phyloP scores from a whole-genome alignment of 2,888 invertebrate genomes.

The Mycalesis mineus region DNA sequence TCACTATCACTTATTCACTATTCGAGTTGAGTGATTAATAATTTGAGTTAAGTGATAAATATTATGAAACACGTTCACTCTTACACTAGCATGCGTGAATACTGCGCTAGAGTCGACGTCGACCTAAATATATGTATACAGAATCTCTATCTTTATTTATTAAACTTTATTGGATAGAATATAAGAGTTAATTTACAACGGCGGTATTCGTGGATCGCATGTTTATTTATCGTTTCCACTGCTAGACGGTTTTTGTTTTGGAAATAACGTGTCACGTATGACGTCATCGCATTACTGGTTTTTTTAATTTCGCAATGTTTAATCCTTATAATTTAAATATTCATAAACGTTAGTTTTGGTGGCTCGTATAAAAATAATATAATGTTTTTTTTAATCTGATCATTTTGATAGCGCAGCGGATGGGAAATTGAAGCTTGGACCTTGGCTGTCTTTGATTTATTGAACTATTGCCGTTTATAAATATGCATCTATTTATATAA shows the following conservation, averaged over 20 bases:
- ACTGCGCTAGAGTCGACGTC: constrained; percentile 57
- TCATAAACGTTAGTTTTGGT: too few relatives aligned
- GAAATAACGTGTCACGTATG: neutral
- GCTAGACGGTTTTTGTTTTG: constrained; percentile 1
- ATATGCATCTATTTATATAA: too few relatives aligned
- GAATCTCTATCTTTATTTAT: neutral
- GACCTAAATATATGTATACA: constrained; percentile 40
- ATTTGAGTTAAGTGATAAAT: neutral
- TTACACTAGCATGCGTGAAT: constrained; percentile 42
- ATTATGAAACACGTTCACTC: constrained; percentile 48
- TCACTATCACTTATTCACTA: constrained; percentile 22
- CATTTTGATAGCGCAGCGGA: too few relatives aligned
- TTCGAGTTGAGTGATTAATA: neutral
- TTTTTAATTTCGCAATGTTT: neutral
- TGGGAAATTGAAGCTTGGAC: too few relatives aligned
- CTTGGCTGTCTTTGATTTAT: too few relatives aligned
- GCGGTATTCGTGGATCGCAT: neutral
- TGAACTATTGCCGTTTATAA: too few relatives aligned
- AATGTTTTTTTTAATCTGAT: too few relatives aligned
- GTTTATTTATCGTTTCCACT: constrained; percentile 11
- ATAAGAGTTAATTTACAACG: constrained; percentile 2
- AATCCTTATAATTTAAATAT: too few relatives aligned
- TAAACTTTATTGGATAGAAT: neutral
- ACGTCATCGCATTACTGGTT: neutral
- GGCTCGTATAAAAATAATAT: too few relatives aligned